Evolutionary conservation across 2,797 vertebrate species (phyloP), one percentile per base, ranked within the genome.

Genomic region (Centropyge bicolor): DNA sequence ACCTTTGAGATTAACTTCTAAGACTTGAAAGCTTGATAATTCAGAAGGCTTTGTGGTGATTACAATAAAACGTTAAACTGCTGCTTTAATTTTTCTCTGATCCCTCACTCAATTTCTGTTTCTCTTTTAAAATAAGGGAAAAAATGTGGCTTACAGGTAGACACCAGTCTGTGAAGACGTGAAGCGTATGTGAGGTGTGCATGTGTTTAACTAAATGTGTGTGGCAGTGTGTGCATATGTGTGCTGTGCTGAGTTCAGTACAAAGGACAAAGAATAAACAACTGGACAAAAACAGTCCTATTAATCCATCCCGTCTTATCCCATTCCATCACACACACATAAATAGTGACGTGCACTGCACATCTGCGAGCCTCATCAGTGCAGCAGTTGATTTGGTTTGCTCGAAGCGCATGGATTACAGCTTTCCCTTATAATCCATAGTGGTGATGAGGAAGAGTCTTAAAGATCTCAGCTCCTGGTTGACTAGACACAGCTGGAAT

Each of bases 1-100:
- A 94, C 93, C 93, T 89, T 46, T 38, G 64, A 93, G 93, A 95
- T 95, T 93, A 94, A 94, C 87, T 81, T 90, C 92, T 88, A 84
- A 93, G 82, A 89, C 91, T 88, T 83, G 69, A 94, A 93, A 80
- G 90, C 86, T 85, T 80, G 86, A 93, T 93, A 76, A 94, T 93
- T 94, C 78, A 84, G 40, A 84, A 64, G 88, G 91, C 82, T 94
- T 93, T 92, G 81, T 78, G 73, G 63, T 81, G 93, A 94, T 94
- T 92, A 94, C 79, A 85, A 91, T 87, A 89, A 94, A 92, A 89
- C 48, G 6, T 60, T 82, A 86, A 91, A 91, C 84, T 87, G 82
- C 74, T 43, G 68, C 81, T 89, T 89, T 89, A 65, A 85, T 92
- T 87, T 81, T 68, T 82, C 76, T 80, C 41, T 45, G 52, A 84